phyloP scores from a whole-genome alignment of 2,797 vertebrate genomes.

The Fundulus diaphanus region DNA sequence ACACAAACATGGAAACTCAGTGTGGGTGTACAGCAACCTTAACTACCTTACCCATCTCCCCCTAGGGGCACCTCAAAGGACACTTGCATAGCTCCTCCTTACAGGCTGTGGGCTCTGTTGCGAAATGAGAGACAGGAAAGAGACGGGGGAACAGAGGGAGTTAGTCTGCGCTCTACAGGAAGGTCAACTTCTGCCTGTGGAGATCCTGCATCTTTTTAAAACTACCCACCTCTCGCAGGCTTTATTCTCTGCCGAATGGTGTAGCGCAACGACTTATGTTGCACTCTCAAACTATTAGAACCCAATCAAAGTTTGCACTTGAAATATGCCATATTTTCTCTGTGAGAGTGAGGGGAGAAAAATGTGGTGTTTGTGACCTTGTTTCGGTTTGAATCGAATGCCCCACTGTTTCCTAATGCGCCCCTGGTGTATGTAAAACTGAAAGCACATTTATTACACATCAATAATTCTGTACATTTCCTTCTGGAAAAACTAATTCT shows the following conservation, averaged over 20 bases:
- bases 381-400: slow-evolving; percentile 72
- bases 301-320: slow-evolving; percentile 54
- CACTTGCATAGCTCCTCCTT: slow-evolving; percentile 64
- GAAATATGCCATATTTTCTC: slow-evolving; percentile 51
- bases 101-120: slow-evolving; percentile 65
- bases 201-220: slow-evolving; percentile 59
- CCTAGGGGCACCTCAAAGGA: slow-evolving; percentile 70
- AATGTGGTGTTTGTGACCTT: slow-evolving; percentile 76
- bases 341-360: slow-evolving; percentile 39
- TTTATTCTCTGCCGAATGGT: slow-evolving; percentile 27
- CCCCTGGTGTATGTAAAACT: slow-evolving; percentile 75
- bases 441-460: slow-evolving; percentile 81
- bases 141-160: slow-evolving; percentile 52
- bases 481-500: slow-evolving; percentile 83
- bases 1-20: slow-evolving; percentile 52
- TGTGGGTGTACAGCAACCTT: slow-evolving; percentile 74
- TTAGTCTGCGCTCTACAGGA: slow-evolving; percentile 66
- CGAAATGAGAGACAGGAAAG: slow-evolving; percentile 63
- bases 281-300: slow-evolving; percentile 42
- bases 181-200: slow-evolving; percentile 72
- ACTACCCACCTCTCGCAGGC: slow-evolving; percentile 44
- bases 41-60: slow-evolving; percentile 70
- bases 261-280: slow-evolving; percentile 30
- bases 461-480: slow-evolving; percentile 85
- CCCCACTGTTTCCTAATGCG: slow-evolving; percentile 74